These are phyloP conservation scores for Bergia puertoricense DNA, from an alignment of 92 coral and sea anemone genomes.

Conservation along the genomic window DNA sequence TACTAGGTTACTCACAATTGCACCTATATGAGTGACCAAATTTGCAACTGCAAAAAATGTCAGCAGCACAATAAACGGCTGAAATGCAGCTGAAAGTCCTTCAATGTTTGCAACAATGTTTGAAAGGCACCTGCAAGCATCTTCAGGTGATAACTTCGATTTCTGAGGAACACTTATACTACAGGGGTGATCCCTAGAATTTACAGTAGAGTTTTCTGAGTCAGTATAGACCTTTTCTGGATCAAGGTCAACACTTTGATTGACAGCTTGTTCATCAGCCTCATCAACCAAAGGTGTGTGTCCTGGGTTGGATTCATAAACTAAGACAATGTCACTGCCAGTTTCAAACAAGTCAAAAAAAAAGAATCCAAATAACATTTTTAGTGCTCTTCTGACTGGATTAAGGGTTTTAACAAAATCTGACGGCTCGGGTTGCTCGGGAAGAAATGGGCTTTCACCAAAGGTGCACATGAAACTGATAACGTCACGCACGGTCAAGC, in stretches of 20 bases:
- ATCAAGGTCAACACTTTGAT: constrained; percentile 37
- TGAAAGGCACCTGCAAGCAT: constrained; percentile 72
- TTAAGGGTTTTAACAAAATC: constrained; percentile 43
- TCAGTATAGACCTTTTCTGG: constrained; percentile 27
- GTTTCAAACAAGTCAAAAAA: constrained; percentile 75
- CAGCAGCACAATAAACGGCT: constrained; percentile 76
- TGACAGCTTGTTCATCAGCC: neutral
- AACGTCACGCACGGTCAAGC: constrained; percentile 79
- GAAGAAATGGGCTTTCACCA: constrained; percentile 85
- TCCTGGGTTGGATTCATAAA: constrained; percentile 51
- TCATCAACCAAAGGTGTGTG: constrained; percentile 1
- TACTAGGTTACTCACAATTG: constrained; percentile 56
- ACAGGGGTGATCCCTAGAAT: constrained; percentile 47
- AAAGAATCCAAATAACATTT: constrained; percentile 62
- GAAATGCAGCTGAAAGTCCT: constrained; percentile 67
- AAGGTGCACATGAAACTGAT: constrained; percentile 81
- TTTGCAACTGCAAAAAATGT: constrained; percentile 86
- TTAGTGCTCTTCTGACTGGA: constrained; percentile 46
- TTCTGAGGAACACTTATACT: constrained; percentile 62
- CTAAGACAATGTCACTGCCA: constrained; percentile 67
- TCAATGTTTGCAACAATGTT: constrained; percentile 71
- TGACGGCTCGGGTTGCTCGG: constrained; percentile 43
- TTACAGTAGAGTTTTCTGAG: constrained; percentile 24
- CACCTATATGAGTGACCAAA: constrained; percentile 85
- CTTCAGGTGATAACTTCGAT: constrained; percentile 59